phyloP scores from a whole-genome alignment of 2,113 vertebrate genomes.

The Aegotheles bennettii region DNA sequence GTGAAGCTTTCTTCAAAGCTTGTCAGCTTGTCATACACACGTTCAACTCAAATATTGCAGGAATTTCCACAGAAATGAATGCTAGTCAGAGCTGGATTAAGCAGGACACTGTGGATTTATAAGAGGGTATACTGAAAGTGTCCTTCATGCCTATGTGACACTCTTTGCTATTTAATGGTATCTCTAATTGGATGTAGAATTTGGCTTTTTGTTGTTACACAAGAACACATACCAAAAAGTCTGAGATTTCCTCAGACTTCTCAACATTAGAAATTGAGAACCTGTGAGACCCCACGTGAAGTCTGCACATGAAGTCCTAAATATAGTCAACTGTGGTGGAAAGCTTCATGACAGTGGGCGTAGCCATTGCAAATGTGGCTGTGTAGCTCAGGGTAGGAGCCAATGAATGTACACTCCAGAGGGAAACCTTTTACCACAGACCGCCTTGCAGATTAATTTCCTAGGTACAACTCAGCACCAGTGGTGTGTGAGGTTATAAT shows the following conservation, averaged over 20 bases:
- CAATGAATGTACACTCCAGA: accelerated
- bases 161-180: not conserved
- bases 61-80: not conserved
- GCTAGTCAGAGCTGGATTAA: not conserved
- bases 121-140: accelerated
- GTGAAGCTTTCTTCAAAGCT: not conserved
- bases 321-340: not conserved
- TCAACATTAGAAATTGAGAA: not conserved
- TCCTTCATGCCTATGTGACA: not conserved
- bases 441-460: not conserved
- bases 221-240: not conserved
- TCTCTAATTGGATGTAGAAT: not conserved
- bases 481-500: no score
- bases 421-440: accelerated
- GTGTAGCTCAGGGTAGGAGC: not conserved
- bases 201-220: not conserved
- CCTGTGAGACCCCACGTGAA: not conserved
- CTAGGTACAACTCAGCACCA: accelerated
- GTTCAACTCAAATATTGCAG: not conserved
- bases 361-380: accelerated
- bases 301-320: no score
- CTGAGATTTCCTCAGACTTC: not conserved
- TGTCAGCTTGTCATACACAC: not conserved
- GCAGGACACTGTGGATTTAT: not conserved
- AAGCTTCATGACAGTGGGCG: accelerated